Percentiles rank a stretch among this genome's conserved stretches.
Conservation (phyloP, 2,797 vertebrate genomes). For the Oryzias sinensis region DNA sequence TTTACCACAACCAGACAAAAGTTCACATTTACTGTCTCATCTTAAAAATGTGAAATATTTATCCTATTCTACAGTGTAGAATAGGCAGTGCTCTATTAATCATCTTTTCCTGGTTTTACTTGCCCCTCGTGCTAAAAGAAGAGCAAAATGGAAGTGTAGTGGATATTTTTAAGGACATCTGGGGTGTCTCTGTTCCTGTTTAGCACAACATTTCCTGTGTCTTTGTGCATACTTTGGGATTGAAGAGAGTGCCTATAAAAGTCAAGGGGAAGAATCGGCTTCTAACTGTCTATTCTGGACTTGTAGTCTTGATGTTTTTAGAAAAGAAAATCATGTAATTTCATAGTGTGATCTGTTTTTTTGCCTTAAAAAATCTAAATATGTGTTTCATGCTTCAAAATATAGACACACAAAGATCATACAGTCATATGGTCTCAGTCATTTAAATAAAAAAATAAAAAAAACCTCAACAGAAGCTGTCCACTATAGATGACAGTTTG, state of each 20-base stretch:
- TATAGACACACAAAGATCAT: not conserved
- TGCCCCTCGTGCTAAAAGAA: too few species aligned
- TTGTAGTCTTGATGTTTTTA: not conserved
- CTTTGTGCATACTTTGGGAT: conserved; percentile 6
- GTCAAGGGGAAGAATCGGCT: not conserved
- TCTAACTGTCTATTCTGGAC: not conserved
- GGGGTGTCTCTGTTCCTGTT: conserved; percentile 45
- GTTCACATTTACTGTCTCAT: too few species aligned
- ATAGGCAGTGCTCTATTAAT: too few species aligned
- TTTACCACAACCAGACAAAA: too few species aligned
- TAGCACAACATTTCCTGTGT: conserved; percentile 60
- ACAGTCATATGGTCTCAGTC: too few species aligned
- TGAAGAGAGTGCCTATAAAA: conserved; percentile 1
- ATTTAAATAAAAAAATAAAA: not conserved
- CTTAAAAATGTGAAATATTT: too few species aligned
- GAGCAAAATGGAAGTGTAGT: too few species aligned
- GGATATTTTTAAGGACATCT: not conserved
- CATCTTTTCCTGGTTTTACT: too few species aligned
- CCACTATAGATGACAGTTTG: conserved; percentile 33
- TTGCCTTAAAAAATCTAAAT: not conserved
- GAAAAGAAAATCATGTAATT: not conserved
- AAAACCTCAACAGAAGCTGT: conserved; percentile 1
- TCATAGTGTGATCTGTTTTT: not conserved
- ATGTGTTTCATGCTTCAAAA: not conserved
- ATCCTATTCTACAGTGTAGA: too few species aligned